Evolutionary conservation across 2,113 vertebrate species (phyloP).

Genomic region (Oreamnos americanus): DNA sequence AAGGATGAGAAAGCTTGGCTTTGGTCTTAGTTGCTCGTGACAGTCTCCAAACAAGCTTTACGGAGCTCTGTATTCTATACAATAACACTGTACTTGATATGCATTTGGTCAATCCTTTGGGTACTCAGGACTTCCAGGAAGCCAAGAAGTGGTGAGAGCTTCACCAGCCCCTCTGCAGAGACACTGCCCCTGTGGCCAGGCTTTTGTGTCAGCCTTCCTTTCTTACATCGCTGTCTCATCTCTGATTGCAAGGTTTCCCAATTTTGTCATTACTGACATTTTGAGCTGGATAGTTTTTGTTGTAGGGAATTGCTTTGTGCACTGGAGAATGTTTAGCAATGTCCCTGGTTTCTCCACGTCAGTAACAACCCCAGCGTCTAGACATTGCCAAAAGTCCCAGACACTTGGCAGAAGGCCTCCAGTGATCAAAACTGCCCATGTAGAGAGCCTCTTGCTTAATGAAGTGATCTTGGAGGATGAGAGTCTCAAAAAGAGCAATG

Average conservation of each 20-base stretch:
- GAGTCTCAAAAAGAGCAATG: background rate
- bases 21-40: background rate
- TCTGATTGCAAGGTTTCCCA: background rate
- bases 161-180: background rate
- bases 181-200: too few relatives aligned
- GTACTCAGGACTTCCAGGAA: background rate
- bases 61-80: background rate
- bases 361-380: fast-evolving
- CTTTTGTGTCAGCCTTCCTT: background rate
- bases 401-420: background rate
- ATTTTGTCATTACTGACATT: background rate
- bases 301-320: background rate
- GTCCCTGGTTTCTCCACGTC: background rate
- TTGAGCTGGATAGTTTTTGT: background rate
- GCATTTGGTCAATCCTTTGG: background rate
- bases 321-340: background rate
- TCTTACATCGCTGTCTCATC: background rate
- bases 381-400: background rate
- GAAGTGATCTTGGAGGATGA: background rate
- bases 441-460: background rate
- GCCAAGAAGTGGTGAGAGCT: background rate
- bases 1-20: background rate
- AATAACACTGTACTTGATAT: background rate
- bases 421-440: background rate
- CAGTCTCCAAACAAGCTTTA: background rate